Conservation (phyloP, 2,797 vertebrate genomes). For the Aldrovandia affinis region DNA sequence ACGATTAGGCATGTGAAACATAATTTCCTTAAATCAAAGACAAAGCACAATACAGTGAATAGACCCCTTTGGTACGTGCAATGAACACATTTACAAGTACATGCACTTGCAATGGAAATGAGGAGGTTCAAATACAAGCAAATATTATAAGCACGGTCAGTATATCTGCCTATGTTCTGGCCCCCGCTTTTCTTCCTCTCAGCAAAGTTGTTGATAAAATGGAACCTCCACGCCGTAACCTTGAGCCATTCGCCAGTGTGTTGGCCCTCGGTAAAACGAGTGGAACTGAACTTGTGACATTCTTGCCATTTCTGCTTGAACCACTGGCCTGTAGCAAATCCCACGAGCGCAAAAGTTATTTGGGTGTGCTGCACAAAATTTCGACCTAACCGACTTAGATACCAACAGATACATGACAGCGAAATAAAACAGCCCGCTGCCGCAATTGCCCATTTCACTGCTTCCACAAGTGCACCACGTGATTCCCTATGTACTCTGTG, state of each 20-base stretch:
- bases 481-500: background rate
- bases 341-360: conserved; percentile 65
- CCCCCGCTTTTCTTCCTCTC: background rate
- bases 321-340: conserved; percentile 64
- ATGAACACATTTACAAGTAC: background rate
- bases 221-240: conserved; percentile 37
- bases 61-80: background rate
- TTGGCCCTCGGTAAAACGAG: conserved; percentile 61
- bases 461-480: background rate
- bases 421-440: background rate
- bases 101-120: background rate
- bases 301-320: conserved; percentile 66
- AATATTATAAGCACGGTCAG: background rate
- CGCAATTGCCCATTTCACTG: background rate
- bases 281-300: conserved; percentile 70
- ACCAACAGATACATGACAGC: background rate
- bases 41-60: too few species aligned
- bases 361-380: conserved; percentile 57
- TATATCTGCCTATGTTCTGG: background rate
- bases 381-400: conserved; percentile 46
- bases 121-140: background rate
- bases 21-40: too few species aligned
- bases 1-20: too few species aligned
- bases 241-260: conserved; percentile 63
- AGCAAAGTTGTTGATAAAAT: background rate